Evolutionary conservation across 2,797 vertebrate species (phyloP), one percentile per base, ranked within the genome.

Genomic region (Sebastolobus alascanus): DNA sequence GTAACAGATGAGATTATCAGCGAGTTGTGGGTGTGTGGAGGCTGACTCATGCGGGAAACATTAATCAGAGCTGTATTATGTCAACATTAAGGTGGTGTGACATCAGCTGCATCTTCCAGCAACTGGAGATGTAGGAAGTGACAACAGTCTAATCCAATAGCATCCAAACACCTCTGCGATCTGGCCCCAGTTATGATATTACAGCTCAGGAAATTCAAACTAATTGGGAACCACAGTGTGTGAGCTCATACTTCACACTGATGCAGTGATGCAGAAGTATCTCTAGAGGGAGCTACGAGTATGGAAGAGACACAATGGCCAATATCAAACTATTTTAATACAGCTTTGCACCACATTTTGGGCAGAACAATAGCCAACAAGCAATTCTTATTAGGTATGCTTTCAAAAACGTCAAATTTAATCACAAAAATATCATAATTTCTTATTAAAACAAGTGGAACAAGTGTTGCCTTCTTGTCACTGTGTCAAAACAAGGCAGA

Each of bases 221-320:
- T 75, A 25, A 85, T 71, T 75, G 66, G 60, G 50, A 66, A 25
- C 27, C 66, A 55, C 65, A 5, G 61, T 11, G 66, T 55, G 54
- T 18, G 16, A 55, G 25, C 16, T 73, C 33, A 46, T 33, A 5
- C 16, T 61, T n/a, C 37, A 69, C 55, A 29, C 12, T 4, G 25
- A 4, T 88, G 91, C 81, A 90, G 70, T 86, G 68, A 20, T 29
- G 59, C 61, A 43, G 64, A 38, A 16, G 13, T 6, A 5, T 37
- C 93, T 80, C 87, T 83, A 94, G 93, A 81, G 92, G 92, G 93
- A 82, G 93, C 88, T 85, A 63, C 20, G 50, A 64, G 87, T 22
- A 63, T 58, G 59, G 75, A 79, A 81, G 72, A 52, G 18, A 58
- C 40, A 16, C 27, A 20, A 1, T 9, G 25, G 37, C 46, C 20